Evolutionary conservation across 2,797 vertebrate species (phyloP), one percentile per base, ranked within the genome.

Genomic region (Microchirus variegatus): DNA sequence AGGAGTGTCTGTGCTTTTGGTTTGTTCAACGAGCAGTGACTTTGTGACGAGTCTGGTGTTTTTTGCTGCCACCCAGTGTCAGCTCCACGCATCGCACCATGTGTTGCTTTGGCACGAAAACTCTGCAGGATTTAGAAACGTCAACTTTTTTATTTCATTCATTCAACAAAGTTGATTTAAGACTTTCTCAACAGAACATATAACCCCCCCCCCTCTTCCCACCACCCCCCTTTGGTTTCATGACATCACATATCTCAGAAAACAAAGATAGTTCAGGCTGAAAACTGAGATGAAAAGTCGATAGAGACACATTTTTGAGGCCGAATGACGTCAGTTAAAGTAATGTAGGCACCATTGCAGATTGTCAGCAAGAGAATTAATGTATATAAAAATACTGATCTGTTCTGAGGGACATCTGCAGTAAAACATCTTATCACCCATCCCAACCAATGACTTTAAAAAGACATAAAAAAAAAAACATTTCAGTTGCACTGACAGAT

Each of bases 31-130:
- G 41, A 50, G 54, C 31, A 36, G 54, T 6, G 22, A 3, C 26
- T 3, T 5, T 26, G 26, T 26, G 26, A 26, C 26, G 8, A 31
- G 7, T 31, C 7, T 31, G 31, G 31, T 31, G 8, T 8, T 6
- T 31, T 31, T 31, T 45, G 17, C 80, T 88, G 87, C 81, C 87
- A 75, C 38, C 85, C 59, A 69, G 83, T 86, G 90, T 5, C 12
- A 1, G 16, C 6, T 53, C 8, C 0, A 1, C 10, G 59, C 52
- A 83, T 37, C 59, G 63, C 79, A 61, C 15, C 0, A 16, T 31
- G 31, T 31, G 31, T 8, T 8, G 31, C 31, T 31, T 8, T 16
- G 4, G 22, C 13, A 63, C 22, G 1, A 48, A 42, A 19, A 31
- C 31, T 51, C 26, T 16, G 2, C 10, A 17, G 4, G 8, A 8